Evolutionary conservation across 2,113 vertebrate species (phyloP).

Genomic region (Platysternon megacephalum): DNA sequence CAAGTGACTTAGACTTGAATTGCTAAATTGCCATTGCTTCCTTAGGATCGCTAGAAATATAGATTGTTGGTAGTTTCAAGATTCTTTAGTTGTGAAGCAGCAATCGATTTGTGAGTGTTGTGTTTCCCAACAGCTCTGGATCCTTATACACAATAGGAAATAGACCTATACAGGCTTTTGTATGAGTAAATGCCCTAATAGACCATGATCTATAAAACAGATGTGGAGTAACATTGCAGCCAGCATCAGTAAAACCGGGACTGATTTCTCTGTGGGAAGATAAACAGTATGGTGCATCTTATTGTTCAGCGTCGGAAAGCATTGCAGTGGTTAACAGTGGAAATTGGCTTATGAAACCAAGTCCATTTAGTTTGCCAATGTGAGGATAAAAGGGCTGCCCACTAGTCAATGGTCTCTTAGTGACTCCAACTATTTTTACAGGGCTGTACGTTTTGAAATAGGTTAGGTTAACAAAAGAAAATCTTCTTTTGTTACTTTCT

Average conservation of each 20-base stretch:
- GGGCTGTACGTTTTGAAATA: background rate
- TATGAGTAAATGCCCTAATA: background rate
- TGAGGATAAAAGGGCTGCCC: background rate
- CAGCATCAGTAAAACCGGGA: background rate
- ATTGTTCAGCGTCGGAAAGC: background rate
- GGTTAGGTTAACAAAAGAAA: background rate
- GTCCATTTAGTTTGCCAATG: slow-evolving; percentile 10
- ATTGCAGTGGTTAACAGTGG: slow-evolving; percentile 15
- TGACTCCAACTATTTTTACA: background rate
- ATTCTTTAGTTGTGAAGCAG: background rate
- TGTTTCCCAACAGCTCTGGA: background rate
- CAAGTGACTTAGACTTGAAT: background rate
- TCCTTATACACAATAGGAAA: background rate
- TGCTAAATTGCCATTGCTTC: background rate
- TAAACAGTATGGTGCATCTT: background rate
- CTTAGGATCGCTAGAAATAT: background rate
- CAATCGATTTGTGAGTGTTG: background rate
- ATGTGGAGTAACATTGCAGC: background rate
- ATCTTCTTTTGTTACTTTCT: background rate
- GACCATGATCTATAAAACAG: background rate
- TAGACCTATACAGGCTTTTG: background rate
- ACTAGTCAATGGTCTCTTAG: background rate
- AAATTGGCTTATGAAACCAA: slow-evolving; percentile 21
- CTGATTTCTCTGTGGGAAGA: slow-evolving; percentile 15
- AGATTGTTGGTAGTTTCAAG: background rate